Evolutionary conservation across 2,797 vertebrate species (phyloP), one percentile per base, ranked within the genome.

Genomic region (Chrysocyon brachyurus): DNA sequence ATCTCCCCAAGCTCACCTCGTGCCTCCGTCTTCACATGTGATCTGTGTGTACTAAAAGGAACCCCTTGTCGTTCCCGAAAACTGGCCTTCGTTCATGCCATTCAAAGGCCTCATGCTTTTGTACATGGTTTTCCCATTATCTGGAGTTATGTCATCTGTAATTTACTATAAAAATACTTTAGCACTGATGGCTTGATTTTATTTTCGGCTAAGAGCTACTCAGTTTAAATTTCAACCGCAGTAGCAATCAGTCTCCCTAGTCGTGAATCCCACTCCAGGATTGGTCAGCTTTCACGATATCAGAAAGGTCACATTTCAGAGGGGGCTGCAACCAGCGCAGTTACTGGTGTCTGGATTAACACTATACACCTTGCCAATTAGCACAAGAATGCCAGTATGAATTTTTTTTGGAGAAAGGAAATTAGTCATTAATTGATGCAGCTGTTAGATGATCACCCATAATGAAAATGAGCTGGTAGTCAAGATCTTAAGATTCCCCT

Each of bases 321-420:
- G 63, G 16, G 17, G 22, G 4, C 12, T 72, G 0, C 12, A 2
- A 21, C 28, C 59, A 63, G 16, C 49, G 2, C 49, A 57, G 10
- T 87, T 92, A 66, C 77, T 75, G 21, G 12, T 52, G n/a, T 83
- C 73, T 87, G 92, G 33, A 93, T 88, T 89, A 77, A 57, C 97
- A 72, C 59, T 89, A 28, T 86, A 28, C 11, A 28, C 31, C 63
- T 87, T 64, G 24, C 63, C 68, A 79, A 19, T 86, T 82, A 86
- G 26, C 85, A 85, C 19, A 3, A 81, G 82, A 87, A 88, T 90
- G 19, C 86, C 31, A 90, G 49, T 87, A 75, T 92, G 87, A 61
- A 8, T 78, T 92, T 96, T 95, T 75, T 87, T 57, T 89, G 57
- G 52, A 56, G 17, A 68, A 88, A 31, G 56, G 17, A 68, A 88